phyloP scores from a whole-genome alignment of 1,140 invertebrate genomes.

The Condylostylus longicornis region DNA sequence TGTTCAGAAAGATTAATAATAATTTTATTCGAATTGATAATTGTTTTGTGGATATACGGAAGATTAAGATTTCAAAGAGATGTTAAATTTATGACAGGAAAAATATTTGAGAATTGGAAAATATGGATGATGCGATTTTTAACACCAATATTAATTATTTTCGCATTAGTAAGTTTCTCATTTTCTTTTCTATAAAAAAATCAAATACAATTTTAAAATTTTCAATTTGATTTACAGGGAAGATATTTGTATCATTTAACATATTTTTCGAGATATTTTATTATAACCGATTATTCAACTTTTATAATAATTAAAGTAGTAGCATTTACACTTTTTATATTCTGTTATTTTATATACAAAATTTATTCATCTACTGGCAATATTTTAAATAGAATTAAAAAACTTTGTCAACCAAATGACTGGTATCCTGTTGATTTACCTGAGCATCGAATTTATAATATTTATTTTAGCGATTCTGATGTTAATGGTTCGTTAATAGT shows the following conservation, averaged over 20 bases:
- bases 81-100: constrained; percentile 63
- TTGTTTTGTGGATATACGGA: constrained; percentile 63
- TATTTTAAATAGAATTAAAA: constrained; percentile 15
- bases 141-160: constrained; percentile 18
- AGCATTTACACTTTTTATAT: too few species aligned
- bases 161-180: not conserved
- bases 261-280: constrained; percentile 12
- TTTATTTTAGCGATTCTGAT: constrained; percentile 27
- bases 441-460: constrained; percentile 24
- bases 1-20: too few species aligned
- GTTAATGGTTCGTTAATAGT: too few species aligned
- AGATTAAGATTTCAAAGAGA: constrained; percentile 51
- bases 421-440: constrained; percentile 29
- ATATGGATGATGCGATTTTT: constrained; percentile 23
- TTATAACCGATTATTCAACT: too few species aligned
- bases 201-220: not conserved
- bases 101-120: constrained; percentile 39
- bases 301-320: too few species aligned
- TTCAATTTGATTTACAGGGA: too few species aligned
- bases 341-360: constrained; percentile 22
- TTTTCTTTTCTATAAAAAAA: not conserved
- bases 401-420: constrained; percentile 25
- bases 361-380: constrained; percentile 19
- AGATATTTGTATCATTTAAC: too few species aligned
- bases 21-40: too few species aligned